These are phyloP conservation scores for Cephalophus harveyi DNA, from an alignment of 2,113 vertebrate species.

Conservation along the genomic window DNA sequence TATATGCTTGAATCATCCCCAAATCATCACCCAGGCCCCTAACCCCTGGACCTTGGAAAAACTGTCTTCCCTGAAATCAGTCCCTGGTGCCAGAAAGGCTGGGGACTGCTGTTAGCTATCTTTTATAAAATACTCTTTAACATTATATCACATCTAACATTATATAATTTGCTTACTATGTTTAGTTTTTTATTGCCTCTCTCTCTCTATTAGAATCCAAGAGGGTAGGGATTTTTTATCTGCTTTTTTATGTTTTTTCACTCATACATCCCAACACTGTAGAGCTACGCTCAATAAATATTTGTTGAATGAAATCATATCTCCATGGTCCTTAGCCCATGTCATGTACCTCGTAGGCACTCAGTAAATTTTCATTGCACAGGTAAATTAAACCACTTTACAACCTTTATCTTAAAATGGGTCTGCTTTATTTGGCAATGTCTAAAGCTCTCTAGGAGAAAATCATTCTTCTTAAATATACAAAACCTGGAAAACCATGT, in stretches of 20 bases:
- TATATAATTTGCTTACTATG: neutral
- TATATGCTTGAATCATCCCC: neutral
- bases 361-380: neutral
- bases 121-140: neutral
- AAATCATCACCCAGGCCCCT: neutral
- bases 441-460: neutral
- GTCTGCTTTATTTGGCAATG: neutral
- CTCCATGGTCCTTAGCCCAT: neutral
- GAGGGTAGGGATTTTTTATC: neutral
- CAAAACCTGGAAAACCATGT: neutral
- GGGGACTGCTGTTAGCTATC: neutral
- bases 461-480: neutral
- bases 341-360: neutral
- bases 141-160: neutral
- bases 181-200: neutral
- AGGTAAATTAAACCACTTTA: neutral
- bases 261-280: neutral
- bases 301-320: neutral
- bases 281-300: neutral
- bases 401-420: neutral
- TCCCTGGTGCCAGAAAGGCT: neutral
- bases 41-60: neutral
- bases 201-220: neutral
- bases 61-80: neutral
- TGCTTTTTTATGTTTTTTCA: neutral